These are phyloP conservation scores for Myrmecobius fasciatus DNA, from an alignment of 2,113 vertebrate genomes.

Conservation along the genomic window DNA sequence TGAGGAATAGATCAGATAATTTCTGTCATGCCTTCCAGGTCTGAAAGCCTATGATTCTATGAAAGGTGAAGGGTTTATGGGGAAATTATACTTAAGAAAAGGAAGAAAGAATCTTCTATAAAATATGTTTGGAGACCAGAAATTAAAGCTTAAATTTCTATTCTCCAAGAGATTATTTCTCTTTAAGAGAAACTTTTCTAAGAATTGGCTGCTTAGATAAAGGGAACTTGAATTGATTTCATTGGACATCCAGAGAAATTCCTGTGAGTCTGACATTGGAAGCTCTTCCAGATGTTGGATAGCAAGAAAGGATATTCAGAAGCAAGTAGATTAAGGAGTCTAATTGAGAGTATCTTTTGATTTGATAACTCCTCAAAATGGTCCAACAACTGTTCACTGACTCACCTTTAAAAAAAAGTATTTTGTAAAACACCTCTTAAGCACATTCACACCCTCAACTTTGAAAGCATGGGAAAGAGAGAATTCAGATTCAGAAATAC, in stretches of 20 bases:
- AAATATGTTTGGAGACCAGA: neutral
- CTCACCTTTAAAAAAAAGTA: slow-evolving; percentile 19
- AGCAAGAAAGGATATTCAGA: slow-evolving; percentile 31
- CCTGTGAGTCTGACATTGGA: neutral
- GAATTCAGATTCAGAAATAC: slow-evolving; percentile 12
- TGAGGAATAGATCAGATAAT: neutral
- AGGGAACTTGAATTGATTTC: neutral
- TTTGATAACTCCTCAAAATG: slow-evolving; percentile 46
- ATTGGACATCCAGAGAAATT: neutral
- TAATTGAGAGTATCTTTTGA: slow-evolving; percentile 30
- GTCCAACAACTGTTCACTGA: slow-evolving; percentile 41
- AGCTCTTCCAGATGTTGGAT: neutral
- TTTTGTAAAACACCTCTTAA: slow-evolving; percentile 39
- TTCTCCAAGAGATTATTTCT: neutral
- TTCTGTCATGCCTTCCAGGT: neutral
- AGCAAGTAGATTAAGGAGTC: slow-evolving; percentile 37
- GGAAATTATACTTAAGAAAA: neutral
- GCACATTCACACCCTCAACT: slow-evolving; percentile 20
- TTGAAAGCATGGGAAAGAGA: neutral
- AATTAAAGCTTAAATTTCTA: neutral
- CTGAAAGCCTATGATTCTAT: neutral
- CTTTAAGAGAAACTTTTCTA: neutral
- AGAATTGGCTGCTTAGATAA: neutral
- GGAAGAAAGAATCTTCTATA: neutral
- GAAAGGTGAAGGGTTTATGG: neutral